Conservation (phyloP, 2,113 vertebrate species). For the Oceanites oceanicus region DNA sequence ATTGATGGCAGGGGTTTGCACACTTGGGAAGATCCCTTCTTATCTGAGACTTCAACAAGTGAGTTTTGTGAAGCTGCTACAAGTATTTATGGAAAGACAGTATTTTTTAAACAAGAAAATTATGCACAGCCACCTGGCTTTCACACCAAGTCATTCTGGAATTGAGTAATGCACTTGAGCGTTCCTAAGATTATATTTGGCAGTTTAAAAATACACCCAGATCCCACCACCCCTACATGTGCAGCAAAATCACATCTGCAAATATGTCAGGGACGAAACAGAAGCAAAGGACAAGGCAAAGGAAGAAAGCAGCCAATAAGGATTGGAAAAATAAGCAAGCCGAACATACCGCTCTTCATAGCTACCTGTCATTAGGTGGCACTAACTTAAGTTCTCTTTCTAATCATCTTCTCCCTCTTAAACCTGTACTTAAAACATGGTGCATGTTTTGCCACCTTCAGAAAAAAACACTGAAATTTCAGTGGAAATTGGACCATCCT, state of each 20-base stretch:
- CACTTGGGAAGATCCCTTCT: neutral
- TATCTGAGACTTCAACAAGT: neutral
- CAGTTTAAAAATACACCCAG: neutral
- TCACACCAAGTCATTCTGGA: conserved; percentile 17
- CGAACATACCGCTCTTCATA: neutral
- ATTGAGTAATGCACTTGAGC: neutral
- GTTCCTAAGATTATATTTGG: neutral
- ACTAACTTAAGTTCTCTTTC: neutral
- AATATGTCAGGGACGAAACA: neutral
- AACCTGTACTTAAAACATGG: neutral
- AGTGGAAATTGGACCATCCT: neutral
- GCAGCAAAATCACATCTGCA: neutral
- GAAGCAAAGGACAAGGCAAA: neutral
- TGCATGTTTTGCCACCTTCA: neutral
- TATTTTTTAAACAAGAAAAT: neutral
- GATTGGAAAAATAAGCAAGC: neutral
- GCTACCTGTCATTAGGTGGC: neutral
- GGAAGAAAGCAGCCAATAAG: neutral
- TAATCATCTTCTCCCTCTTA: neutral
- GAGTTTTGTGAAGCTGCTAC: neutral
- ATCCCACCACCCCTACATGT: neutral
- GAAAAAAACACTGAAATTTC: neutral
- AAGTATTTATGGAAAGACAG: neutral
- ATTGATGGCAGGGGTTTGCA: neutral
- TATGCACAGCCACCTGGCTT: conserved; percentile 9